Conservation (phyloP, 2,888 invertebrate species). For the Oligia strigilis region DNA sequence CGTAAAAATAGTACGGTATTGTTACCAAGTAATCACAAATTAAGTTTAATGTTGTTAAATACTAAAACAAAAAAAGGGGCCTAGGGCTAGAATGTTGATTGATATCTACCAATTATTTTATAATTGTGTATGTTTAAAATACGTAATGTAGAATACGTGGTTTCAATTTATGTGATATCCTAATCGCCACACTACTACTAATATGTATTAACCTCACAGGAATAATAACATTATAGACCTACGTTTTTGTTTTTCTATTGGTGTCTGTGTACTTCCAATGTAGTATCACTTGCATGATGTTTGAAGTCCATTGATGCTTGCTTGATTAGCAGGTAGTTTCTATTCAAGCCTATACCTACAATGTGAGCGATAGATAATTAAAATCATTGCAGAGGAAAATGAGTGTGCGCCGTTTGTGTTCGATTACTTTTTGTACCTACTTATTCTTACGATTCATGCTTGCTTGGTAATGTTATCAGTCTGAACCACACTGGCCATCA, state of each 20-base stretch:
- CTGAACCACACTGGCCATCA: neutral
- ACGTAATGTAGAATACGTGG: no score
- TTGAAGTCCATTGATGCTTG: neutral
- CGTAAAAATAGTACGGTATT: no score
- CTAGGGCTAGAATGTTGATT: no score
- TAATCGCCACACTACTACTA: no score
- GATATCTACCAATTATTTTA: no score
- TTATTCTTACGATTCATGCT: neutral
- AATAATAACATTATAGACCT: neutral
- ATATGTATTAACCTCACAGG: no score
- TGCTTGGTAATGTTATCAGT: neutral
- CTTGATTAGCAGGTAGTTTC: neutral
- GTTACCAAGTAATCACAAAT: no score
- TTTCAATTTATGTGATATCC: no score
- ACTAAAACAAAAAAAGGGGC: no score
- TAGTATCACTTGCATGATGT: slow-evolving; percentile 1
- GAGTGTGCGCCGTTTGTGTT: neutral
- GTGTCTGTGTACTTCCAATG: neutral
- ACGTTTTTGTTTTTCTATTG: neutral
- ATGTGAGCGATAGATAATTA: slow-evolving; percentile 9
- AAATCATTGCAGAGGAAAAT: slow-evolving; percentile 34
- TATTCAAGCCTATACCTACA: neutral
- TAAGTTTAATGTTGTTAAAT: no score
- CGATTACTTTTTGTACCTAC: neutral
- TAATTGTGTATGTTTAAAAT: no score